Evolutionary conservation across 2,888 invertebrate species (phyloP), one percentile per base, ranked within the genome.

Genomic region (Chydorus sphaericus): DNA sequence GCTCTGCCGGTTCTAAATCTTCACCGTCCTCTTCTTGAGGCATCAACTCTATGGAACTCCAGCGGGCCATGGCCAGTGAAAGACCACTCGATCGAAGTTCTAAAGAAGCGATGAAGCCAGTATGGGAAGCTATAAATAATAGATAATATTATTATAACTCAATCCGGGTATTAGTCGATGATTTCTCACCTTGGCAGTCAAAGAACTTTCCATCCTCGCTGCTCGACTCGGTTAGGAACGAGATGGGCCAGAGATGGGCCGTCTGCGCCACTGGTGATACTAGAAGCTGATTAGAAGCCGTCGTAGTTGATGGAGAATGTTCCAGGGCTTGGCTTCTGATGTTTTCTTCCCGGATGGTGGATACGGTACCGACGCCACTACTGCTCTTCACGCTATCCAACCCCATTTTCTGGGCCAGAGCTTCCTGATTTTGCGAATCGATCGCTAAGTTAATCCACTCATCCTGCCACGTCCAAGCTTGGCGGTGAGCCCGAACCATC

Each of bases 391-490:
- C 63, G 23, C 61, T 18, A 68, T 68, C 70, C 16, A 74, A 76
- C 10, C 80, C 81, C 91, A 96, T 94, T 73, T 89, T 94, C 65
- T 83, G 81, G 65, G 90, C 88, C 58, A 97, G 72, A 0, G 89
- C 87, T 62, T 87, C 73, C 66, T 96, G 94, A 0, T 96, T 96
- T 71, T 98, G 91, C 54, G 78, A 77, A 71, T 99, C 98, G 82
- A 99, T 93, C 33, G 90, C 89, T 30, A 99, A 76, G 2, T 93
- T 96, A 69, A 83, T 75, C 92, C 96, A 98, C 71, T 98, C 98
- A 69, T 98, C 98, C 71, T 98, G 97, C 98, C 98, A 99, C 4
- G 90, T 91, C 96, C 96, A 97, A 0, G 97, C 98, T 73, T 99
- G 98, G 55, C 93, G 78, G 73, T 99, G 98, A 28, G 98, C 98